Evolutionary conservation across 2,888 invertebrate genomes (phyloP), one percentile per base, ranked within the genome.

Genomic region (Leucophora obtusa): DNA sequence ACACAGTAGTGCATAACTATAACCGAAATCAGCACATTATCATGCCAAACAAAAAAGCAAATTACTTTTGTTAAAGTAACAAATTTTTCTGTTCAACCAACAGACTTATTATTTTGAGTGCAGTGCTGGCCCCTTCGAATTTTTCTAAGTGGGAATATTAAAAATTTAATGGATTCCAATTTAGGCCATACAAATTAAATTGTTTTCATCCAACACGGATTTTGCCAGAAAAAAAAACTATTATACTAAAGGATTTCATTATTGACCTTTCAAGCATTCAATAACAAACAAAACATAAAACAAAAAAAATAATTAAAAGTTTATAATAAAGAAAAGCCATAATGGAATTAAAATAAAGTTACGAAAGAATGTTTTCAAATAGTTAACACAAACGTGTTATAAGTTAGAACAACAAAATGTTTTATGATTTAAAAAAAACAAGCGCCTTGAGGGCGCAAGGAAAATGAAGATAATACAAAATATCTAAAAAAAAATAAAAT

Each of bases 291-390:
- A 51, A 28, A n/a, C 33, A 24, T 15, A 50, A 68, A 28, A 47
- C 33, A 33, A 51, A 62, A 62, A 60, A 35, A 18, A 56, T 56
- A 53, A 69, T 56, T 75, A 54, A 69, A 75, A 75, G 54, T 56
- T 69, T 24, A 33, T 58, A 50, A 69, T 63, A 58, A 63, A 69
- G 51, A 21, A 69, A 56, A 54, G 18, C 62, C 18, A 54, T 74
- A 51, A 59, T 59, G 43, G 51, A 60, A 43, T 54, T 28, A 28
- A 28, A 28, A 28, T 28, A 3, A 28, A 28, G 28, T 28, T 28
- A 28, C 28, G 47, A 54, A 74, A 59, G 51, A 54, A 60, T 24
- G 51, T 66, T 65, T 66, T 58, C n/a, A 66, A 73, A 68, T 54
- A 56, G 54, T 69, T 75, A 24, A 54, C 35, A 14, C 24, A 10